phyloP scores from a whole-genome alignment of 2,113 vertebrate species.

The Ailurus styani region DNA sequence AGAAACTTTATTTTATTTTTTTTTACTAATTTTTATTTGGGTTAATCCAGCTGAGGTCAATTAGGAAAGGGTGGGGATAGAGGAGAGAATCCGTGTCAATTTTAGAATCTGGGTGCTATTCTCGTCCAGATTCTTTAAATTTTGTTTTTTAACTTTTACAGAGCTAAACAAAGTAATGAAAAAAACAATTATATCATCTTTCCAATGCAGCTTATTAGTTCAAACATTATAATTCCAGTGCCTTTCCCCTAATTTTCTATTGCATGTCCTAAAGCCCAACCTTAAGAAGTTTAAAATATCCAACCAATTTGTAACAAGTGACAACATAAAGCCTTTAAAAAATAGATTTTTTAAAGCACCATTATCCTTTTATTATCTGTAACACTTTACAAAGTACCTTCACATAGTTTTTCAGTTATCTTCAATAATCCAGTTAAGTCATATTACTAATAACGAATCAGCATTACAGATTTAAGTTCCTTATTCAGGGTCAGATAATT shows the following conservation, averaged over 20 bases:
- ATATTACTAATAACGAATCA: constrained; percentile 17
- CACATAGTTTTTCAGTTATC: background rate
- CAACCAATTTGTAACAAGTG: constrained; percentile 12
- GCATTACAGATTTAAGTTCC: constrained; percentile 19
- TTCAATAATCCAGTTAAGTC: constrained; percentile 17
- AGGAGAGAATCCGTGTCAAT: background rate
- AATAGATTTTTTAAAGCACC: background rate
- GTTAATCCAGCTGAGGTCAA: background rate
- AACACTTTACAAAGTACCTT: constrained; percentile 23
- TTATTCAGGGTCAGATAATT: background rate
- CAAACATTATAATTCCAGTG: background rate
- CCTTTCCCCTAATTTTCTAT: background rate
- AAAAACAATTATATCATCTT: background rate
- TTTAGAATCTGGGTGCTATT: background rate
- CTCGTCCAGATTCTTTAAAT: background rate
- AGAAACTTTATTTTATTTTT: background rate
- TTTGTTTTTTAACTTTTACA: background rate
- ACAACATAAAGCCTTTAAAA: background rate
- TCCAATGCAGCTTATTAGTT: background rate
- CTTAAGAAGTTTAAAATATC: constrained; percentile 17
- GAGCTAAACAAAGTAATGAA: background rate
- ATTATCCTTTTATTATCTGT: background rate
- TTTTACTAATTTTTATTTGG: background rate
- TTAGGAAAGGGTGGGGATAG: background rate
- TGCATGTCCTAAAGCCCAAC: background rate